Evolutionary conservation across 2,888 invertebrate genomes (phyloP).

Genomic region (Rotaria magnacalcarata): DNA sequence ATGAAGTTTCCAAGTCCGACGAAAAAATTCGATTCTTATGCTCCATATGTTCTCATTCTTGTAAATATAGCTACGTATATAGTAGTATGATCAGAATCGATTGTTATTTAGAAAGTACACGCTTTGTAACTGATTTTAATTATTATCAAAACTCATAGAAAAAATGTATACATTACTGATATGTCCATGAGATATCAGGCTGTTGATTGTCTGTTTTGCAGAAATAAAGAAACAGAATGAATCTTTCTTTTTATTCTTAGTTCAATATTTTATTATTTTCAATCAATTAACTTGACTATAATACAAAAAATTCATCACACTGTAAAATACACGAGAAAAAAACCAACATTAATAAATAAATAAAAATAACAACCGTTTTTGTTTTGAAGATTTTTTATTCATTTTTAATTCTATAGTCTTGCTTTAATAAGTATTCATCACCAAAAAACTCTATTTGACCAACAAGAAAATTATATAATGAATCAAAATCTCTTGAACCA

Average conservation of each 20-base stretch:
- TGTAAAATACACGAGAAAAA: background rate
- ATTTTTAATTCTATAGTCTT: background rate
- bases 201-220: too few species aligned
- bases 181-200: too few species aligned
- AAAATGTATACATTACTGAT: too few species aligned
- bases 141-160: too few species aligned
- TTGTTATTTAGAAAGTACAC: too few species aligned
- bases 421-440: conserved; percentile 8
- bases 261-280: background rate
- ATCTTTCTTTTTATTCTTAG: background rate
- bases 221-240: too few species aligned
- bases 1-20: too few species aligned
- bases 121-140: too few species aligned
- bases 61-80: too few species aligned
- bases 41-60: too few species aligned
- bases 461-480: background rate
- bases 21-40: too few species aligned
- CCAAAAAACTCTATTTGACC: background rate
- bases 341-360: background rate
- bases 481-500: background rate
- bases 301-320: background rate
- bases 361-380: background rate
- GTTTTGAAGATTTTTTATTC: background rate
- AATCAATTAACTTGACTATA: background rate
- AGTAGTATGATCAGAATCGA: too few species aligned